Evolutionary conservation across 2,113 vertebrate species (phyloP), one percentile per base, ranked within the genome.

Genomic region (Numida meleagris): DNA sequence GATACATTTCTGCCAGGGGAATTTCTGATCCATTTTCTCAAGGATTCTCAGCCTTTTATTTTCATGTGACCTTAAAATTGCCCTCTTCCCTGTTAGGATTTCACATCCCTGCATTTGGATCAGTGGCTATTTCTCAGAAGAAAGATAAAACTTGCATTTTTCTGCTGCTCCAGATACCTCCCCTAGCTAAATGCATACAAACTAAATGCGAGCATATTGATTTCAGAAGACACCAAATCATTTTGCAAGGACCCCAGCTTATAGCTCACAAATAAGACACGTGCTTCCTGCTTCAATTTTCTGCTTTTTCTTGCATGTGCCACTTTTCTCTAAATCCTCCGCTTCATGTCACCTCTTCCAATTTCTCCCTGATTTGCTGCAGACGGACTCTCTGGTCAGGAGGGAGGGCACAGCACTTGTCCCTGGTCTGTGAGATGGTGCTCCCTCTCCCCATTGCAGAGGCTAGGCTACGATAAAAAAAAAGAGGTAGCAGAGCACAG

Each of bases 11-110:
- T 91, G 86, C 66, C 89, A 48, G 42, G 95, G 93, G 89, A 92
- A 71, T 94, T 89, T 94, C 83, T 97, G 84, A 92, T 96, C 89
- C 88, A 85, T 94, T 93, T 95, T 89, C 88, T 87, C 76, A 95
- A 91, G 72, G 92, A 77, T 93, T 96, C 73, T 80, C 73, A 95
- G 80, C 40, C 40, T 92, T 95, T 83, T 78, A 45, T 83, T 89
- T 78, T 86, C 31, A n/a, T 0, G 0, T 73, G 70, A 86, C 88
- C 63, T 86, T 90, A 92, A 85, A 77, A 72, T 34, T 88, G 79
- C 86, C 86, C 85, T 86, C 45, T 86, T 89, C 59, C 48, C 51
- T 1, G 0, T 23, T 71, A 81, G 80, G 57, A 92, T 90, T 92
- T 93, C 80, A 57, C n/a, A 94, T 80, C 46, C 61, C 38, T 75